Base-by-base conservation (phyloP, 1,140 invertebrate species). In the Drosophila ogumai region DNA sequence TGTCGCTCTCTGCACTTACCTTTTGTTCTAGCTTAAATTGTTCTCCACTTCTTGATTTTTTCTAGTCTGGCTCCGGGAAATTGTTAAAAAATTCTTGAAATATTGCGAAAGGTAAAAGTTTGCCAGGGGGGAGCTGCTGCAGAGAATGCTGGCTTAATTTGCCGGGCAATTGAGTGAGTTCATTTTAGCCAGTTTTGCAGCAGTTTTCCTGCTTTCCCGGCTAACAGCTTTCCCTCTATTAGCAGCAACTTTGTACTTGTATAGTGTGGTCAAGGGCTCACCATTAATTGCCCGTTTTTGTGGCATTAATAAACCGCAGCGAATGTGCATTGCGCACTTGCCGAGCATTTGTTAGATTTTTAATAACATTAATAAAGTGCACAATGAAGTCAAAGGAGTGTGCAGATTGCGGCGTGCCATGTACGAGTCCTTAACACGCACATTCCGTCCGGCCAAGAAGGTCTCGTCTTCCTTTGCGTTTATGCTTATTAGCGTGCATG, bases 281-380 rank as follows among this genome's bases (percentile, higher is more conserved):
- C 17, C 69, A 72, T 72, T 50, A 73, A 59, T 72, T 56, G 69
- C 40, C 17, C 44, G 25, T 59, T 50, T 72, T 58, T 63, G 69
- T 74, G 65, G 72, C 81, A 84, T 81, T 84, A 84, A 84, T 85
- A 84, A 80, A 73, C 68, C 40, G 34, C 56, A 54, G 57, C 28
- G 69, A 73, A 61, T 74, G 61, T 67, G 68, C 71, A 61, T 34
- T 61, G 68, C 47, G 43, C 72, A 66, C 67, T 46, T 64, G 74
- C 60, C 64, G 49, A 9, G 56, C 73, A 90, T 88, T 88, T 88
- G 84, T 88, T 88, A 90, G 85, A 84, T 81, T 88, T 87, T 88
- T 88, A 88, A 88, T 80, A 88, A 90, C 84, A 88, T 88, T 88
- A 88, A 88, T 88, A 88, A 88, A 88, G 68, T 84, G 85, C 80